Evolutionary conservation across 2,888 invertebrate species (phyloP).

Genomic region (Galeopsomyia nigrocyanea): DNA sequence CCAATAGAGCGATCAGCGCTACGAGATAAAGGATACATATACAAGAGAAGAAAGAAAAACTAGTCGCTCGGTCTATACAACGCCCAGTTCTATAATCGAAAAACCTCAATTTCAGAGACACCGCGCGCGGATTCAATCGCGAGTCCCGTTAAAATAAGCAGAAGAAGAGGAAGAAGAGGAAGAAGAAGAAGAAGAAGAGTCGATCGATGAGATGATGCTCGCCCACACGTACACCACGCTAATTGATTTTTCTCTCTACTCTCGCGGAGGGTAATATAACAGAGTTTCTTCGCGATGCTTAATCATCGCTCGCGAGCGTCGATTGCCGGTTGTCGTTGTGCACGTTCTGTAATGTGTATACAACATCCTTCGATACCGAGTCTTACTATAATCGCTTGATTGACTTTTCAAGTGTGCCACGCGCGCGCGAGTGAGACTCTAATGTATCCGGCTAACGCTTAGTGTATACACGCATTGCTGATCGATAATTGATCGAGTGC

Average conservation of each 20-base stretch:
- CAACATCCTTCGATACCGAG: no score
- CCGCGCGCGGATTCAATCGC: no score
- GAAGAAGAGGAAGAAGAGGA: background rate
- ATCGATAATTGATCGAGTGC: conserved; percentile 28
- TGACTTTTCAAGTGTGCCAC: conserved; percentile 1
- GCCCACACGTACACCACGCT: background rate
- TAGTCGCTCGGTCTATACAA: no score
- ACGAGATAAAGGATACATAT: conserved; percentile 8
- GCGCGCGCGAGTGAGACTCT: background rate
- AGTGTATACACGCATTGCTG: background rate
- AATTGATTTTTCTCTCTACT: conserved; percentile 33
- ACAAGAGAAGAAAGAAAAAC: no score
- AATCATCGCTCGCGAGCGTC: conserved; percentile 2
- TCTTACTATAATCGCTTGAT: background rate
- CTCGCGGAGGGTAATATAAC: background rate
- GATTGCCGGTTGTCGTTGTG: conserved; percentile 5
- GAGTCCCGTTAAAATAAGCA: conserved; percentile 23
- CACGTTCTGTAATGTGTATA: no score
- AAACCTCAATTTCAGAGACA: no score
- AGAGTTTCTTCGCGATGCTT: conserved; percentile 1
- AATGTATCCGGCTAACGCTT: background rate
- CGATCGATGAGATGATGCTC: background rate
- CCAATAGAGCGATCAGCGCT: conserved; percentile 15
- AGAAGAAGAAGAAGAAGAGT: background rate
- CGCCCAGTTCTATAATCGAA: no score